Base-by-base conservation (phyloP, 2,888 invertebrate species). In the Ophioninae sp. region DNA sequence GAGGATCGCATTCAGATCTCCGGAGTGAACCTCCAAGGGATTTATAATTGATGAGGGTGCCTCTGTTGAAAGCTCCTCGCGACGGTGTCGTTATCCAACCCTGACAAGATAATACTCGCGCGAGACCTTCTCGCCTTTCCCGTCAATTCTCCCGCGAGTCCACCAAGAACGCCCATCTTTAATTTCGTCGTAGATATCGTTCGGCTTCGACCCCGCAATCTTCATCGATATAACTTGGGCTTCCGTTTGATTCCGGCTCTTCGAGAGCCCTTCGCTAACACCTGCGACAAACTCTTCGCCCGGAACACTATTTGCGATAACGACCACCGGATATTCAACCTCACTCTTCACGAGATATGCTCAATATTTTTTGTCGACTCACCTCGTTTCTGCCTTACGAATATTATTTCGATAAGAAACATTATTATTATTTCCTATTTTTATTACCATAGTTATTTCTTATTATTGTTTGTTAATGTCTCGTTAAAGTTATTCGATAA, bases 41-140 rank as follows among this genome's bases (percentile, higher is more conserved):
- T 91, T 91, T 90, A 91, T 91, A 91, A 91, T 91, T 91, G 90
- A 91, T 90, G 91, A 90, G 91, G 89, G 90, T 87, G 89, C 77
- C 88, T 79, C 77, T 88, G 84, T 81, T 64, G 84, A 88, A 89
- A 88, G 88, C 89, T 90, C 88, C 90, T 88, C 88, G 44, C 44
- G 88, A 86, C 90, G 91, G 90, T 91, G 91, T 91, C 91, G 90
- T 91, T 91, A 91, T 91, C 90, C 44, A 9, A 10, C 44, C 90
- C 89, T 91, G 90, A 90, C 90, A 91, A 90, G 90, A 91, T 91
- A 90, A 90, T 91, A 90, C 90, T 91, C 88, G 88, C 91, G 89
- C 90, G 88, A 88, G 89, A 84, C 88, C 44, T 44, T 44, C 44
- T 44, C 86, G 84, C 79, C 81, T 69, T 44, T 75, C 22, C 71